Conservation (phyloP, 92 coral and sea anemone species). For the Pocillopora meandrina region DNA sequence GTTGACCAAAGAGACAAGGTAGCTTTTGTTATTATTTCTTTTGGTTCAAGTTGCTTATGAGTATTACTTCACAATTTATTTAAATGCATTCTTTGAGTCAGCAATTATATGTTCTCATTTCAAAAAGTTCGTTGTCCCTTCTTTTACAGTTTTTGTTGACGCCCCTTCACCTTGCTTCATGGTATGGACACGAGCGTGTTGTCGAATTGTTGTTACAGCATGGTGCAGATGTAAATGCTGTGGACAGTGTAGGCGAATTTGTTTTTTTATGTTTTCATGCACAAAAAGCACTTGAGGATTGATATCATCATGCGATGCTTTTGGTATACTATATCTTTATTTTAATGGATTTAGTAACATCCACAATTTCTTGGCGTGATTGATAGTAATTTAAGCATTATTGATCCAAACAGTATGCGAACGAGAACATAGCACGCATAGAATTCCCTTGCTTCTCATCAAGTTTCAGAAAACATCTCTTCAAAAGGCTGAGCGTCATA, state of each 20-base stretch:
- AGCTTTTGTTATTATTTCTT: background rate
- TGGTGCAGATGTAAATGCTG: slow-evolving; percentile 72
- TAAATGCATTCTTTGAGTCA: background rate
- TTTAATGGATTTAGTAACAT: too few relatives aligned
- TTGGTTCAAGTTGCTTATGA: background rate
- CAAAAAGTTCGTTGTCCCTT: background rate
- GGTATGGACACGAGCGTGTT: slow-evolving; percentile 76
- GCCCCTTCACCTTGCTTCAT: slow-evolving; percentile 87
- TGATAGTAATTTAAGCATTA: too few relatives aligned
- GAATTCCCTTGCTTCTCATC: too few relatives aligned
- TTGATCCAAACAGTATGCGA: too few relatives aligned
- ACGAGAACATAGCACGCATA: too few relatives aligned
- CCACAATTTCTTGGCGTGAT: too few relatives aligned
- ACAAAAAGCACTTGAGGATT: background rate
- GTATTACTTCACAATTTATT: background rate
- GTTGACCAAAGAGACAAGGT: slow-evolving; percentile 36
- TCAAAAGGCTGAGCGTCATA: slow-evolving; percentile 33
- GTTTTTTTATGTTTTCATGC: background rate
- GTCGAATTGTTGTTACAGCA: slow-evolving; percentile 67
- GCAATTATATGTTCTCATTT: background rate
- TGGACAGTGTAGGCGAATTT: slow-evolving; percentile 14
- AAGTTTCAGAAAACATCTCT: slow-evolving; percentile 48
- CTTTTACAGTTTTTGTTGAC: slow-evolving; percentile 45
- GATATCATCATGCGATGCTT: background rate
- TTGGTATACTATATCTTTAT: too few relatives aligned